Conservation (phyloP, 64 coral and sea anemone species). For the Anthopleura sola region DNA sequence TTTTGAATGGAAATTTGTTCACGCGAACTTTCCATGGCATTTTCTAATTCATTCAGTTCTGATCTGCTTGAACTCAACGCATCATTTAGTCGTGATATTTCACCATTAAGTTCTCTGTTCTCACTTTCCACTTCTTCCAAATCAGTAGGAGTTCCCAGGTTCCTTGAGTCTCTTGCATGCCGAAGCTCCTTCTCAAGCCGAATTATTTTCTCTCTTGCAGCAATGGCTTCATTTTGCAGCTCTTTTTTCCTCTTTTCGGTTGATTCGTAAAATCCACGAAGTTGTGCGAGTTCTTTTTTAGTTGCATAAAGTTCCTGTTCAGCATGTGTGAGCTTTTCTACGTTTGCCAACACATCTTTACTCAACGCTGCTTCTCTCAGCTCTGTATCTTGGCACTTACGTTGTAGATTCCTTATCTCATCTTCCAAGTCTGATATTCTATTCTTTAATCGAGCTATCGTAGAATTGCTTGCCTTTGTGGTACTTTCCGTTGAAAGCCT, state of each 20-base stretch:
- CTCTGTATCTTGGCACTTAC: slow-evolving; percentile 51
- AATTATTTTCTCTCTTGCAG: slow-evolving; percentile 31
- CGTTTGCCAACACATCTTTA: slow-evolving; percentile 54
- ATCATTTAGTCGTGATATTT: slow-evolving; percentile 16
- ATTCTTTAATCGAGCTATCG: slow-evolving; percentile 40
- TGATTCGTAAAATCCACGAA: slow-evolving; percentile 68
- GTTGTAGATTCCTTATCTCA: slow-evolving; percentile 47
- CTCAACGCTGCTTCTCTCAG: slow-evolving; percentile 52
- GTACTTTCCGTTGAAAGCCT: slow-evolving; percentile 60
- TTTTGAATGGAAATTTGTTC: slow-evolving; percentile 67
- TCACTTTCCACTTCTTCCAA: neutral
- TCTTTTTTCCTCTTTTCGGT: slow-evolving; percentile 59
- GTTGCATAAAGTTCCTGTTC: slow-evolving; percentile 73
- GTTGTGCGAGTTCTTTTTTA: slow-evolving; percentile 68
- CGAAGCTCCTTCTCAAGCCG: slow-evolving; percentile 41
- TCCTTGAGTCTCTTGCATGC: slow-evolving; percentile 15
- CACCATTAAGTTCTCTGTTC: slow-evolving; percentile 21
- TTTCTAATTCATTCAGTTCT: slow-evolving; percentile 50
- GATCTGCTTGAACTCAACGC: slow-evolving; percentile 22
- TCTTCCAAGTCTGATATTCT: slow-evolving; percentile 42
- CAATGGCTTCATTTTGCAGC: slow-evolving; percentile 35
- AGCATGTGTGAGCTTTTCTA: slow-evolving; percentile 76
- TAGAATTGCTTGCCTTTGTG: slow-evolving; percentile 34
- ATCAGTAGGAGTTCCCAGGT: neutral
- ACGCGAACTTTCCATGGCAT: slow-evolving; percentile 31